Evolutionary conservation across 1,140 invertebrate species (phyloP), one percentile per base, ranked within the genome.

Genomic region (Macrobrachium rosenbergii): DNA sequence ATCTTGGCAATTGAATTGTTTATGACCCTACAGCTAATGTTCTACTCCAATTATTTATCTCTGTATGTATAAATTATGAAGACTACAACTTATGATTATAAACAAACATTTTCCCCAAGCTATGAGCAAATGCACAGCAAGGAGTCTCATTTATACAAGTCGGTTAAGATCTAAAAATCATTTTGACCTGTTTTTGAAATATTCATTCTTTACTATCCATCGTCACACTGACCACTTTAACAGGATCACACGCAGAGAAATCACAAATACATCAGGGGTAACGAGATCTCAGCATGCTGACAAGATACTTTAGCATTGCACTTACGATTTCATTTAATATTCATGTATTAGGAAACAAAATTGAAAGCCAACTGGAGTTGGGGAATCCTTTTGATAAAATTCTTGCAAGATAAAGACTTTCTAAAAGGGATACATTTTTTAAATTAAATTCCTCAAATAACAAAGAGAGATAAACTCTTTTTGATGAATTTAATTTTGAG

Each of bases 31-130:
- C 84, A 87, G 75, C 84, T 87, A 87, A 87, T 80, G 79, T 81
- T 87, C 84, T 87, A 87, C 84, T 87, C 84, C 84, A 87, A 87
- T 87, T 78, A 87, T 87, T 87, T 82, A 87, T 87, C 84, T 87
- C 84, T 87, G 63, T 87, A 87, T 87, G 84, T 87, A 87, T 87
- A 87, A 87, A 87, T 87, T 87, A 87, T 87, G 84, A 87, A 87
- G 84, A 87, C 84, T 87, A 87, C 84, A 87, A 87, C 84, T 87
- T 87, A 87, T 87, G 78, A 87, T 87, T 87, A 87, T 76, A 87
- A 87, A 87, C 84, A 81, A 87, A 87, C 84, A 87, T 81, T 80
- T 86, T 60, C 77, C 84, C 84, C 84, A 75, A 69, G 84, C 84
- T 87, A 87, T 87, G 84, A 87, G 84, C 84, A 87, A 87, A 87